Evolutionary conservation across 2,888 invertebrate species (phyloP).

Genomic region (Drosophila silvestris): DNA sequence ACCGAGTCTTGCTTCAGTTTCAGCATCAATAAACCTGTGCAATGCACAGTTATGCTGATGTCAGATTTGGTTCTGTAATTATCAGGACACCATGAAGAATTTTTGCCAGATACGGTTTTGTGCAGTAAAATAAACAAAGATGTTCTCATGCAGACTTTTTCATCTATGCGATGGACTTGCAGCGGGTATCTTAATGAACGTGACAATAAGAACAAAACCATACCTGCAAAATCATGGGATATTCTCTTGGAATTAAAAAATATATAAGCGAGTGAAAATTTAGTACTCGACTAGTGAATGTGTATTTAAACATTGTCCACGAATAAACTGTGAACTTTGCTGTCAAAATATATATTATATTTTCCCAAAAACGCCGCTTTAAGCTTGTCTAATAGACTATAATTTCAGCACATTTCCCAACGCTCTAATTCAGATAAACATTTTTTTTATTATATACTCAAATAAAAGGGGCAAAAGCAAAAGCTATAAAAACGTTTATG

Average conservation of each 20-base stretch:
- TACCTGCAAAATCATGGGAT: background rate
- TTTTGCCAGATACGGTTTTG: background rate
- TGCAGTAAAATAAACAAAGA: background rate
- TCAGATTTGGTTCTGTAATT: conserved; percentile 7
- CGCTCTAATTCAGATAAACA: conserved; percentile 54
- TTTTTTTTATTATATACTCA: conserved; percentile 33
- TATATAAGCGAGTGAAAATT: background rate
- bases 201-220: background rate
- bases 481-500: conserved; percentile 74
- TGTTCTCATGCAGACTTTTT: background rate
- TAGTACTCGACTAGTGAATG: background rate
- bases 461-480: conserved; percentile 59
- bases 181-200: background rate
- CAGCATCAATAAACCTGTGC: conserved; percentile 3
- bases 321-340: conserved; percentile 1
- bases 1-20: background rate
- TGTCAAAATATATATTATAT: conserved; percentile 4
- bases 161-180: background rate
- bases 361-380: conserved; percentile 1
- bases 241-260: background rate
- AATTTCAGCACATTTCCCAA: conserved; percentile 46
- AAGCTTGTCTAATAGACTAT: conserved; percentile 42
- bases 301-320: background rate
- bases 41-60: conserved; percentile 4
- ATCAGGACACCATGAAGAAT: background rate